A percentile compares a stretch with the other conserved stretches of the same genome.
Evolutionary conservation across 2,113 vertebrate genomes (phyloP).

Genomic region (Felis chaus): DNA sequence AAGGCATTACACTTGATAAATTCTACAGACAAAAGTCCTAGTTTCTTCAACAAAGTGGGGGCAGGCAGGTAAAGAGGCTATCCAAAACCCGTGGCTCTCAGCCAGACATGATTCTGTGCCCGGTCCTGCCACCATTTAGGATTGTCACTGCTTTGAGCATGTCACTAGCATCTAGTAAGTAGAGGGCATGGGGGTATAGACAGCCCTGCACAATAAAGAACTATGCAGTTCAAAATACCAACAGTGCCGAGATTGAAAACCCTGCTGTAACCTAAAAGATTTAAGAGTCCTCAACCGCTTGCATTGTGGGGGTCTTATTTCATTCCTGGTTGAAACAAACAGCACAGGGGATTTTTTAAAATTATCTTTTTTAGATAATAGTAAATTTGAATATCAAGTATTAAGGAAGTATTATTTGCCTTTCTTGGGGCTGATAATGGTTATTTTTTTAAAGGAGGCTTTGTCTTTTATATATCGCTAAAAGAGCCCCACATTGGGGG

Average conservation of each 20-base stretch:
- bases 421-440: not conserved
- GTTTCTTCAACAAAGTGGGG: not conserved
- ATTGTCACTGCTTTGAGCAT: not conserved
- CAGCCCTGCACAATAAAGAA: not conserved
- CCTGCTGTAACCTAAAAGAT: not conserved
- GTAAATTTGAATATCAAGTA: not conserved
- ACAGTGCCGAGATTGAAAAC: not conserved
- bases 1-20: not conserved
- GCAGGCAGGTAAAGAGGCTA: not conserved
- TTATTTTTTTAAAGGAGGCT: not conserved
- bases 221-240: not conserved
- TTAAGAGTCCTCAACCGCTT: not conserved
- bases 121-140: not conserved
- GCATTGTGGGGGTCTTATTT: not conserved
- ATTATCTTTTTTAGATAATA: not conserved
- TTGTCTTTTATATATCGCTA: not conserved
- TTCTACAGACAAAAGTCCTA: not conserved
- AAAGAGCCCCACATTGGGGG: not conserved
- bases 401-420: not conserved
- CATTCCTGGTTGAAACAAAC: not conserved
- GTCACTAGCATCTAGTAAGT: not conserved
- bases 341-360: not conserved
- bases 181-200: not conserved
- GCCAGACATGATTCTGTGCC: not conserved
- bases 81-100: not conserved